A percentile compares a stretch with the other conserved stretches of the same genome.
phyloP scores from a whole-genome alignment of 2,113 vertebrate genomes.

The Blennius ocellaris region DNA sequence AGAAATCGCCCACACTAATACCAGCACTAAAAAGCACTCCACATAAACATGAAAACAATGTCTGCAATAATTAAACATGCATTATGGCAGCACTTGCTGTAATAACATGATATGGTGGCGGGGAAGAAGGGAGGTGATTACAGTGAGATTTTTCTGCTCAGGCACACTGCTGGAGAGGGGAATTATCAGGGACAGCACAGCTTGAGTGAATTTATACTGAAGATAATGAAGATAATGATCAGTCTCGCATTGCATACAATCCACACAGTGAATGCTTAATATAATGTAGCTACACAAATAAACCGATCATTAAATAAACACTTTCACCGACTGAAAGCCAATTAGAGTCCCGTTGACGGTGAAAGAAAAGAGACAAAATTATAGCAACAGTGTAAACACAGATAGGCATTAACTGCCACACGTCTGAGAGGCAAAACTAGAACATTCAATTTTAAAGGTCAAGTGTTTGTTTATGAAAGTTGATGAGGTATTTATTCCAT shows the following conservation, averaged over 20 bases:
- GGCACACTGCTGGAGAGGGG: conserved; percentile 13
- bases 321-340: conserved; percentile 28
- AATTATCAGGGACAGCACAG: conserved; percentile 11
- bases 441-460: conserved; percentile 18
- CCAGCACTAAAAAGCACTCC: conserved; percentile 31
- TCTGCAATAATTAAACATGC: neutral
- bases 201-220: conserved; percentile 20
- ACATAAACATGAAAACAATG: conserved; percentile 13
- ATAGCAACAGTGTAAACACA: conserved; percentile 10
- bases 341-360: conserved; percentile 13
- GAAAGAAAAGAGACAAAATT: conserved; percentile 30
- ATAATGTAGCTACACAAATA: conserved; percentile 37
- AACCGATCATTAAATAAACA: conserved; percentile 37
- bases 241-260: conserved; percentile 10
- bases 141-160: neutral
- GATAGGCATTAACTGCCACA: conserved; percentile 6
- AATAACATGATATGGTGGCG: conserved; percentile 3
- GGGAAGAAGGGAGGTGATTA: neutral
- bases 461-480: conserved; percentile 27
- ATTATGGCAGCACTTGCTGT: conserved; percentile 7
- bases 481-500: conserved; percentile 12
- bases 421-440: conserved; percentile 1
- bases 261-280: neutral
- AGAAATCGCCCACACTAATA: conserved; percentile 28
- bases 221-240: conserved; percentile 38